Conservation (phyloP, 2,797 vertebrate genomes). For the Lacerta agilis region DNA sequence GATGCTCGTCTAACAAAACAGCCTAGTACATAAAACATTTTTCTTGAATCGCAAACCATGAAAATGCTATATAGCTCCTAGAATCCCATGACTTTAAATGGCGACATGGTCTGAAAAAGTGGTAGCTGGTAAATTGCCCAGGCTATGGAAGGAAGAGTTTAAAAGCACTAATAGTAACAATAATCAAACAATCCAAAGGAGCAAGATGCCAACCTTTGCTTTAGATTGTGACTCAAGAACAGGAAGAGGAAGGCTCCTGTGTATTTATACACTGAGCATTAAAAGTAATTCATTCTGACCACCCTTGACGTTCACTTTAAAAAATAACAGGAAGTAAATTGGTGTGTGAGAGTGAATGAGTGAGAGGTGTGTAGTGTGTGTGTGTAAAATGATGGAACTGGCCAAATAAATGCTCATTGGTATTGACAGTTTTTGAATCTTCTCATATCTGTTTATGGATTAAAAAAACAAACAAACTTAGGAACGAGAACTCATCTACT, state of each 20-base stretch:
- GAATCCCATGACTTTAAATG: background rate
- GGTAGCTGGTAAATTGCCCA: conserved; percentile 15
- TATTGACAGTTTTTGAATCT: background rate
- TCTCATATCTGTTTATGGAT: background rate
- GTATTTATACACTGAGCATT: conserved; percentile 7
- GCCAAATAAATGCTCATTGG: background rate
- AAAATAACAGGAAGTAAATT: background rate
- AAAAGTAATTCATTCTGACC: conserved; percentile 33
- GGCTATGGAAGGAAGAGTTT: background rate
- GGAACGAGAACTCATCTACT: background rate
- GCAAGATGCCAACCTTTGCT: background rate
- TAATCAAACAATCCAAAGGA: conserved; percentile 30
- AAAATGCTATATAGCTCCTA: background rate
- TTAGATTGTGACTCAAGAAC: conserved; percentile 37
- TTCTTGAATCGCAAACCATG: conserved; percentile 42
- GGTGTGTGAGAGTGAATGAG: background rate
- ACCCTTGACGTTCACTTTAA: conserved; percentile 28
- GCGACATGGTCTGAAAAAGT: background rate
- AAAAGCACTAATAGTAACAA: conserved; percentile 34
- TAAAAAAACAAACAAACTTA: accelerated
- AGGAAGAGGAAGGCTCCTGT: conserved; percentile 32
- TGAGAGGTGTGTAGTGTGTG: background rate
- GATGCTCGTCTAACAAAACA: accelerated
- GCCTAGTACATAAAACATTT: background rate
- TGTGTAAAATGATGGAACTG: background rate